Conservation (phyloP, 2,797 vertebrate species). For the Darevskia mixta region DNA sequence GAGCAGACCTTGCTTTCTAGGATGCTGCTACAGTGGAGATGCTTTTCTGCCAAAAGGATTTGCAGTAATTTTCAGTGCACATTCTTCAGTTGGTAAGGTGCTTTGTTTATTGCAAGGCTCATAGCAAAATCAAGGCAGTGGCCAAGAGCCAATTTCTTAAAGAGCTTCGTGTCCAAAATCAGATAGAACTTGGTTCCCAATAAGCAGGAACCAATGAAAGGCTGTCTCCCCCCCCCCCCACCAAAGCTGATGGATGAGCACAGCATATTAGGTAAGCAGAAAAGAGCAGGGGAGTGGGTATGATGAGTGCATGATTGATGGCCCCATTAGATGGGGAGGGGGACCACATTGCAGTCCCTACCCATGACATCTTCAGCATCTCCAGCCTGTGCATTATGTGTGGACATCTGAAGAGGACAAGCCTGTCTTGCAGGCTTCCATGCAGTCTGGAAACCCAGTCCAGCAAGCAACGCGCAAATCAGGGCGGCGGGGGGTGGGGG, state of each 20-base stretch:
- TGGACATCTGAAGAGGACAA: not conserved
- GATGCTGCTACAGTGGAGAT: no score
- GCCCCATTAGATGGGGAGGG: not conserved
- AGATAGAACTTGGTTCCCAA: not conserved
- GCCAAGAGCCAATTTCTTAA: not conserved
- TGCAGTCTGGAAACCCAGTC: not conserved
- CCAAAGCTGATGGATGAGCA: not conserved
- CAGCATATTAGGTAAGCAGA: no score
- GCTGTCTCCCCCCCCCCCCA: not conserved
- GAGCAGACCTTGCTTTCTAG: no score
- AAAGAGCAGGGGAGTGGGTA: not conserved
- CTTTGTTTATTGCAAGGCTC: not conserved
- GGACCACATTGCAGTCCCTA: no score
- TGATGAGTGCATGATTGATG: not conserved
- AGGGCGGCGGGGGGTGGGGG: not conserved
- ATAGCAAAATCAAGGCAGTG: not conserved
- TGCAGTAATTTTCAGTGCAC: no score
- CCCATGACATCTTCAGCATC: not conserved
- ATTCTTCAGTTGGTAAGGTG: not conserved
- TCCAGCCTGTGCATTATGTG: no score
- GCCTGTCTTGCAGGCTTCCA: not conserved
- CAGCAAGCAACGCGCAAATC: not conserved
- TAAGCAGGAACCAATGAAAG: not conserved
- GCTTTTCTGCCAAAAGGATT: no score
- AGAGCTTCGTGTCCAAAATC: not conserved